phyloP scores from a whole-genome alignment of 2,797 vertebrate species.

The Pipistrellus pipistrellus region DNA sequence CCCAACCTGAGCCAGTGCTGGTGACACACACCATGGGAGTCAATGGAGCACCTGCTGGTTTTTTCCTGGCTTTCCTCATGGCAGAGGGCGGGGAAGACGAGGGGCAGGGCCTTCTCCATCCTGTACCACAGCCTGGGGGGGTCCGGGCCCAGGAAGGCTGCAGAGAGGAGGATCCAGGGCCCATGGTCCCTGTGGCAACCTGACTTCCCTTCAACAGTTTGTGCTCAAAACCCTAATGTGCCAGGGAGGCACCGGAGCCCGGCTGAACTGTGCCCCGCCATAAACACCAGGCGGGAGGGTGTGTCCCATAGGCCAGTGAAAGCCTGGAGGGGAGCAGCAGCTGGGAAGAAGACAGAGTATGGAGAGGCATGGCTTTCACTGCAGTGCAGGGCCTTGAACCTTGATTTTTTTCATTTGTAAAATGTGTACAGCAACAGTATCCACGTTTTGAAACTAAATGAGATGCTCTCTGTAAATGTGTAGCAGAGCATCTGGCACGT shows the following conservation, averaged over 20 bases:
- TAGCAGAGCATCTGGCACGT: not conserved
- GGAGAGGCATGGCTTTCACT: not conserved
- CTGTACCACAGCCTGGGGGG: not conserved
- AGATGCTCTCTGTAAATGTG: not conserved
- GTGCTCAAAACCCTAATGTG: not conserved
- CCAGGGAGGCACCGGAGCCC: not conserved
- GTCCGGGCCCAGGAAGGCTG: not conserved
- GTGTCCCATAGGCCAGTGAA: too few species aligned
- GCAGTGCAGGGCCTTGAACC: too few species aligned
- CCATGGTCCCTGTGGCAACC: not conserved
- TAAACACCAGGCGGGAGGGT: too few species aligned
- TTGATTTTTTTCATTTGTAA: not conserved
- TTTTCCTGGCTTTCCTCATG: not conserved
- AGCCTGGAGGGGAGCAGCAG: not conserved
- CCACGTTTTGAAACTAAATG: not conserved
- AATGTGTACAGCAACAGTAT: not conserved
- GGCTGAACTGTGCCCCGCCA: not conserved
- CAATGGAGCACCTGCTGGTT: not conserved
- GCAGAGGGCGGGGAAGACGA: accelerated
- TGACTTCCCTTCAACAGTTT: not conserved
- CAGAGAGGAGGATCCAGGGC: accelerated
- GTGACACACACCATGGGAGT: not conserved
- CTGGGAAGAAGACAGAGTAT: not conserved
- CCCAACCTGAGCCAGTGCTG: too few species aligned
- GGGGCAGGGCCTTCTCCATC: not conserved